Evolutionary conservation across 2,888 invertebrate genomes (phyloP), one percentile per base, ranked within the genome.

Genomic region (Sesamia inferens): DNA sequence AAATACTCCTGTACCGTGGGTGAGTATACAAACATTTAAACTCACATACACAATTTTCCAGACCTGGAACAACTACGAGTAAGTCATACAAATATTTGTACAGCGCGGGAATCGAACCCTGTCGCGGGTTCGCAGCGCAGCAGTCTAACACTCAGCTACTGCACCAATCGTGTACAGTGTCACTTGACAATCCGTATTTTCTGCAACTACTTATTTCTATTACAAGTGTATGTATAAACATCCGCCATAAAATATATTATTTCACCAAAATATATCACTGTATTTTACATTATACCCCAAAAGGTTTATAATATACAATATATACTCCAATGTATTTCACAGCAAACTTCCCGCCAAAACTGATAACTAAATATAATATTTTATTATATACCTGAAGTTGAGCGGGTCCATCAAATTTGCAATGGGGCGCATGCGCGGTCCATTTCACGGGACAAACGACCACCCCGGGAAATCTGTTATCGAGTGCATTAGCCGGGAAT

Each of bases 391-490:
- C 74, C 78, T 74, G 63, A 79, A 85, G 62, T 83, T 81, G 71
- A 62, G 55, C 54, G 64, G 61, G 61, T 44, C 72, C 59, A 83
- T 76, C 82, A 85, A 82, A 85, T 82, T 79, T 84, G 58, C 68
- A 71, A 10, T 13, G 24, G 10, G 3, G 76, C 82, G 84, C 87
- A 75, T 79, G 86, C 86, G 79, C 85, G 48, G 64, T 71, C 61
- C 51, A 73, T 77, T 71, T 65, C 71, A 74, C 81, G 72, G 84
- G 72, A 87, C 77, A 88, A 90, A 90, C 86, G 89, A 88, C 80
- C 83, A 79, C 83, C 90, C 82, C 89, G 91, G 90, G 91, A 90
- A 90, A 90, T 90, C 89, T 88, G 87, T 85, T 85, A 86, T 86
- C 81, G 87, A 89, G 87, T 89, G 88, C 88, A 87, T 87, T 85